Conservation (phyloP, 2,113 vertebrate species). For the Microtus richardsoni region DNA sequence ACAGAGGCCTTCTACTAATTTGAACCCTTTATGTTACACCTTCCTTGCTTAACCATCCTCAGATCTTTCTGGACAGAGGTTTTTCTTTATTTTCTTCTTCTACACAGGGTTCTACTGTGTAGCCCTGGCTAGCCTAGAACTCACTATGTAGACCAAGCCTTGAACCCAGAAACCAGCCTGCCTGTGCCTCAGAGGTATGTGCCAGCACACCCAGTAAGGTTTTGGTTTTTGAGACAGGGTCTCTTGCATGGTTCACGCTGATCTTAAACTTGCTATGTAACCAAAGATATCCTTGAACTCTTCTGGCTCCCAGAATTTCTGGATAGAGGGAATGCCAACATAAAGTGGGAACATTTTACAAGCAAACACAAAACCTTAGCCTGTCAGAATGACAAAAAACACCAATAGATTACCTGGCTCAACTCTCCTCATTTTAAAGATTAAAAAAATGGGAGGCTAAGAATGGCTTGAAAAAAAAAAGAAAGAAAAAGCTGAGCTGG, state of each 20-base stretch:
- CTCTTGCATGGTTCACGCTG: neutral
- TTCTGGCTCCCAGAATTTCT: neutral
- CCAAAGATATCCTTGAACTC: neutral
- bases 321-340: neutral
- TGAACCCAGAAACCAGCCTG: neutral
- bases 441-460: neutral
- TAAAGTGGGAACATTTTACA: slow-evolving; percentile 6
- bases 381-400: neutral
- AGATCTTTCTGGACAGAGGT: neutral
- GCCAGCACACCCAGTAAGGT: neutral
- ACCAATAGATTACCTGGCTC: neutral
- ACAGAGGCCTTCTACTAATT: neutral
- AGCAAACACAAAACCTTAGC: neutral
- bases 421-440: slow-evolving; percentile 24
- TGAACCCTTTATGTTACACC: neutral
- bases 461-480: neutral
- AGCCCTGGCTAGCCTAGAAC: neutral
- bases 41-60: slow-evolving; percentile 1
- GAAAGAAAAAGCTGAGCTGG: neutral
- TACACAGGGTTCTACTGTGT: neutral
- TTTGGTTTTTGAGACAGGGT: neutral
- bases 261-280: neutral
- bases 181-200: no score
- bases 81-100: neutral
- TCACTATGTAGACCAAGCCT: neutral